Percentiles rank a stretch among this genome's conserved stretches.
Evolutionary conservation across 2,888 invertebrate genomes (phyloP).

Genomic region (Zygothrica quintamaculata): DNA sequence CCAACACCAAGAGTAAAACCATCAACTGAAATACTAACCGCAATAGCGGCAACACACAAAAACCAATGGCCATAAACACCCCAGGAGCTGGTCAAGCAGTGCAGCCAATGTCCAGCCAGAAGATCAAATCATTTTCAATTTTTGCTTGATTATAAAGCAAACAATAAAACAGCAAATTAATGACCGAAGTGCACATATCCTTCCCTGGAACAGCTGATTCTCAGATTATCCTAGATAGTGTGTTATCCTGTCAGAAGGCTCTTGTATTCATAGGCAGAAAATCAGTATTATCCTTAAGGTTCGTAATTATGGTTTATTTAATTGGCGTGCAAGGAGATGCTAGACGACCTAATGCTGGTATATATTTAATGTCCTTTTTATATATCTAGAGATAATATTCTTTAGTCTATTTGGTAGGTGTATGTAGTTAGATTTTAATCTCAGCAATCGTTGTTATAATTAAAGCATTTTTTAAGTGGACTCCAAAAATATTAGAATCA

Average conservation of each 20-base stretch:
- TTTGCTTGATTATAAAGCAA: slow-evolving; percentile 5
- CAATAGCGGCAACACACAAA: slow-evolving; percentile 21
- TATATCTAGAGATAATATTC: too few relatives aligned
- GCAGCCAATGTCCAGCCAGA: slow-evolving; percentile 20
- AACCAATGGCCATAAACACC: slow-evolving; percentile 42
- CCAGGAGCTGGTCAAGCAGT: slow-evolving; percentile 51
- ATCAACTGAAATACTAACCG: slow-evolving; percentile 4
- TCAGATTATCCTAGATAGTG: slow-evolving; percentile 39
- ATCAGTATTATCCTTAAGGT: too few relatives aligned
- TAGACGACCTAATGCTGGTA: too few relatives aligned
- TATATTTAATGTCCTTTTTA: too few relatives aligned
- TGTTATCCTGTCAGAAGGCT: too few relatives aligned
- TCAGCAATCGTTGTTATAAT: slow-evolving; percentile 55
- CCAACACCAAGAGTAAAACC: background rate
- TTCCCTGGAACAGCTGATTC: too few relatives aligned
- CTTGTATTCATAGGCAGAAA: too few relatives aligned
- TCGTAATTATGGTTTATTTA: too few relatives aligned
- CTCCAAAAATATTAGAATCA: too few relatives aligned
- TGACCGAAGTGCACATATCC: slow-evolving; percentile 5
- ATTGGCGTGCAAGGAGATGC: too few relatives aligned
- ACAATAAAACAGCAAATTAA: background rate
- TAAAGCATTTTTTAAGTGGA: slow-evolving; percentile 5
- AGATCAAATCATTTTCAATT: slow-evolving; percentile 52
- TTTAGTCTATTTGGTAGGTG: too few relatives aligned
- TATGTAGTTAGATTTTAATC: too few relatives aligned